Evolutionary conservation across 92 coral and sea anemone species (phyloP).

Genomic region (Bergia sp.): DNA sequence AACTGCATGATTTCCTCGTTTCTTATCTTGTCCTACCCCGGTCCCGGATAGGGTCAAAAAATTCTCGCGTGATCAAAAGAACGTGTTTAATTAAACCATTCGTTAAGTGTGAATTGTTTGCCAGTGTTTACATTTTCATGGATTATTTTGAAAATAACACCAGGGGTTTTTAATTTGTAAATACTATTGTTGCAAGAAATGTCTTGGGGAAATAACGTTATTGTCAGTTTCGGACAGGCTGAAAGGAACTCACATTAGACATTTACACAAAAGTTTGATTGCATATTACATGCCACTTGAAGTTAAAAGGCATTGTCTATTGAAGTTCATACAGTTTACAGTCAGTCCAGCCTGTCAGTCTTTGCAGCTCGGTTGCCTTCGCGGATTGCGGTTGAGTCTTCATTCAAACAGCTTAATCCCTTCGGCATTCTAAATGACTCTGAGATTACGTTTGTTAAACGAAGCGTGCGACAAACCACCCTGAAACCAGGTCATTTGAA

Average conservation of each 20-base stretch:
- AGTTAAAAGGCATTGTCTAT: background rate
- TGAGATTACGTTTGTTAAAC: conserved; percentile 5
- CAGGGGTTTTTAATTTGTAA: background rate
- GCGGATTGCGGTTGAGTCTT: background rate
- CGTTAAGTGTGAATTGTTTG: background rate
- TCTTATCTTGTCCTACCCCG: too few species aligned
- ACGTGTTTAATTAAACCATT: too few species aligned
- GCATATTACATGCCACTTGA: background rate
- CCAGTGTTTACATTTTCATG: background rate
- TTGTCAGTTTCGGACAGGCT: background rate
- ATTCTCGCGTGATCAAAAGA: too few species aligned
- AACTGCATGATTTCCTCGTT: too few species aligned
- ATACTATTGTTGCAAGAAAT: background rate
- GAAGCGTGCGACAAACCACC: conserved; percentile 25
- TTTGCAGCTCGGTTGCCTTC: background rate
- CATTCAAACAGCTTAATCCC: background rate
- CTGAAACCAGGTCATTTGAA: background rate
- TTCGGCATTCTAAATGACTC: background rate
- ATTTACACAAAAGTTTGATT: background rate
- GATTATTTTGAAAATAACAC: background rate
- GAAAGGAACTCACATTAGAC: background rate
- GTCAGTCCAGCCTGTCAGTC: background rate
- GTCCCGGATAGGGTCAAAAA: too few species aligned
- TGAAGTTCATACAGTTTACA: conserved; percentile 1
- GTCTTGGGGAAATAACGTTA: background rate